Evolutionary conservation across 2,888 invertebrate species (phyloP).

Genomic region (Adineta ricciae): DNA sequence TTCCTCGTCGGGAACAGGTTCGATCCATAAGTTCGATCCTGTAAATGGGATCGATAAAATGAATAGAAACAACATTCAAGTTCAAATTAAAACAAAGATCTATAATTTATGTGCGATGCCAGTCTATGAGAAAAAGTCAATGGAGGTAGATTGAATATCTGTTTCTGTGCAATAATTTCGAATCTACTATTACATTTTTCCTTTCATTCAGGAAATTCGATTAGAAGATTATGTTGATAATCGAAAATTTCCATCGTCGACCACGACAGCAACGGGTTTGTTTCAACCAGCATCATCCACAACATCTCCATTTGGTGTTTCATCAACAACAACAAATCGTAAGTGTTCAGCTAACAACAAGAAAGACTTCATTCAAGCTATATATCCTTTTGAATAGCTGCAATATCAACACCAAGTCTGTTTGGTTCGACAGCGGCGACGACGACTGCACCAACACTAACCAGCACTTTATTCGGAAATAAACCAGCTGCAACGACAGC

Average conservation of each 20-base stretch:
- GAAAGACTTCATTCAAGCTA: neutral
- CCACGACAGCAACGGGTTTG: neutral
- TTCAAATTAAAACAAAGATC: neutral
- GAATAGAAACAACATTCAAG: neutral
- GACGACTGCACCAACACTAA: neutral
- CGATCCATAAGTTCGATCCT: constrained; percentile 8
- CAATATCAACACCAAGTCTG: neutral
- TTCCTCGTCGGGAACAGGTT: neutral
- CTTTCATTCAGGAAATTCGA: neutral
- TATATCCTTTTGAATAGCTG: neutral
- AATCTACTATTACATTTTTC: neutral
- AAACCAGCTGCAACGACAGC: neutral
- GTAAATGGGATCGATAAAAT: neutral
- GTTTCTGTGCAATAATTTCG: neutral
- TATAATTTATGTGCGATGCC: neutral
- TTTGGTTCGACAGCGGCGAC: neutral
- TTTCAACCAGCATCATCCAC: neutral
- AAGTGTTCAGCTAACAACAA: neutral
- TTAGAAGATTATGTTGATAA: constrained; percentile 6
- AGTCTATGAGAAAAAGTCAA: constrained; percentile 3
- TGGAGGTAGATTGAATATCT: neutral
- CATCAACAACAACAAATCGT: neutral
- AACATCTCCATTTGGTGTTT: neutral
- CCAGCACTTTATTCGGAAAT: neutral
- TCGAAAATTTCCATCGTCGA: neutral